Conservation (phyloP, 2,113 vertebrate species). For the Anseranas semipalmata region DNA sequence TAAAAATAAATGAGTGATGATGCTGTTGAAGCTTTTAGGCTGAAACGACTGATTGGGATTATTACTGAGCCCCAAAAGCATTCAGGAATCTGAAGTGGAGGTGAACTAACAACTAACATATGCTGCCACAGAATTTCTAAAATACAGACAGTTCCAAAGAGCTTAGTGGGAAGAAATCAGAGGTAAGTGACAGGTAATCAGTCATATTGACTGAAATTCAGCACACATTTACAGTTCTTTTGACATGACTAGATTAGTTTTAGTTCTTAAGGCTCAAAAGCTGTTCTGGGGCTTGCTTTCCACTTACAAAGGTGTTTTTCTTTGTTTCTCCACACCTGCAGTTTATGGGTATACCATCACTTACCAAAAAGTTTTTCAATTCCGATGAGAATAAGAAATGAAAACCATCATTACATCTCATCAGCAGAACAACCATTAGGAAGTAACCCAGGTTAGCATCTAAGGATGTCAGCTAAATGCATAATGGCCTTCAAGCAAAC, state of each 20-base stretch:
- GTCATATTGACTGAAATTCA: constrained; percentile 49
- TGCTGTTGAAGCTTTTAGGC: background rate
- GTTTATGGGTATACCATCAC: background rate
- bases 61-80: background rate
- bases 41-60: background rate
- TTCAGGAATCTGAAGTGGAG: background rate
- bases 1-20: background rate
- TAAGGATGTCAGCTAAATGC: background rate
- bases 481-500: background rate
- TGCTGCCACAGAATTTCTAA: background rate
- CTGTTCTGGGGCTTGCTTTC: background rate
- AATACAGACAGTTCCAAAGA: background rate
- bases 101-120: background rate
- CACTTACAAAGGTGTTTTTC: background rate
- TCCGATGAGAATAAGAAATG: background rate
- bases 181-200: constrained; percentile 43
- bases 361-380: background rate
- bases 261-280: constrained; percentile 6
- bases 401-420: background rate
- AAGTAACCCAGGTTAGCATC: background rate
- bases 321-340: background rate
- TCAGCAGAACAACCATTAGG: background rate
- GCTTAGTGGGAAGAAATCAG: background rate
- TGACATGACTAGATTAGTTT: background rate
- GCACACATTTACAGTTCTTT: background rate